phyloP scores from a whole-genome alignment of 2,888 invertebrate genomes.

The Balanococcus diminutus region DNA sequence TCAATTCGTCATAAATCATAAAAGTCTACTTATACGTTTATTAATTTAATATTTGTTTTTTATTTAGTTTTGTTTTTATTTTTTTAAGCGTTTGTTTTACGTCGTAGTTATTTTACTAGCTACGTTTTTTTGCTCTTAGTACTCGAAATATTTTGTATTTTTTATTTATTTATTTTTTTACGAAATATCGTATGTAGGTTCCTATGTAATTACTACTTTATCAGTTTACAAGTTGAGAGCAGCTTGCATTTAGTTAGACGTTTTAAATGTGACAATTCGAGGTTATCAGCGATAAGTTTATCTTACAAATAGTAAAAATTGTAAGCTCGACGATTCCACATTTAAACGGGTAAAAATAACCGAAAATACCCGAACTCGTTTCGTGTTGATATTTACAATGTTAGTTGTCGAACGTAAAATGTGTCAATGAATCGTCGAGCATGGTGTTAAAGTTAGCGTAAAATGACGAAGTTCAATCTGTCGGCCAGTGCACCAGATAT shows the following conservation, averaged over 20 bases:
- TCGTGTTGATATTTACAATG: not conserved
- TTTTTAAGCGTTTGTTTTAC: not conserved
- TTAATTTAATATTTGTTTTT: not conserved
- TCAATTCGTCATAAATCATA: not conserved
- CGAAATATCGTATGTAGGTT: not conserved
- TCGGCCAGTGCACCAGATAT: slow-evolving; percentile 48
- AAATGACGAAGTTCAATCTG: slow-evolving; percentile 28
- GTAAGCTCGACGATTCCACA: not conserved
- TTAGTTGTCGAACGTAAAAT: not conserved
- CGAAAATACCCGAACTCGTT: not conserved
- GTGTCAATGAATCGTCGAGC: not conserved
- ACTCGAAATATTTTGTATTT: not conserved
- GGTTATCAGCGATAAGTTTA: slow-evolving; percentile 18
- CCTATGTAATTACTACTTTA: not conserved
- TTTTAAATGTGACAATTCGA: slow-evolving; percentile 1
- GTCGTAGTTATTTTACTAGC: not conserved
- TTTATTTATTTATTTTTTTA: not conserved
- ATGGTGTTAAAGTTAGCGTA: not conserved
- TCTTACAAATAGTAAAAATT: not conserved
- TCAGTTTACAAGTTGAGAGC: not conserved
- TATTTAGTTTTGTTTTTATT: not conserved
- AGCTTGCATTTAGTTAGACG: not conserved
- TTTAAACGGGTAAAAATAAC: not conserved
- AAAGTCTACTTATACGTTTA: not conserved
- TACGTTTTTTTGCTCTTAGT: too few relatives aligned